Evolutionary conservation across 1,140 invertebrate genomes (phyloP).

Genomic region (Drosophila kurseongensis): DNA sequence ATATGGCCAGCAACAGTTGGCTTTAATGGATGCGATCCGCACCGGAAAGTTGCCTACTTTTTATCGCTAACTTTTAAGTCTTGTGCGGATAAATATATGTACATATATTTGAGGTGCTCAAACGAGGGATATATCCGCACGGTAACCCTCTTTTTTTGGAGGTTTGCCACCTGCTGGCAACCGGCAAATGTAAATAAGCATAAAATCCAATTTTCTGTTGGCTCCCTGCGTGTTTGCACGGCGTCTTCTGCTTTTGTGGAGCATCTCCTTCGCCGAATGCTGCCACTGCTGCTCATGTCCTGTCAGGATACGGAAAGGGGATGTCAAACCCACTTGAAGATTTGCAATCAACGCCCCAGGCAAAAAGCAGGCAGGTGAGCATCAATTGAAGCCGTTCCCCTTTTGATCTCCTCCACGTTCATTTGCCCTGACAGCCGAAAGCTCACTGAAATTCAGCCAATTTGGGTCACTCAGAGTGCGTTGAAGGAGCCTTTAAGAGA

Average conservation of each 20-base stretch:
- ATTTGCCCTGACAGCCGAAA: slow-evolving; percentile 52
- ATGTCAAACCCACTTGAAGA: slow-evolving; percentile 62
- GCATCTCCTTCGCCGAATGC: not conserved
- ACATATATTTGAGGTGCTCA: slow-evolving; percentile 16
- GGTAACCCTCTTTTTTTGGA: slow-evolving; percentile 28
- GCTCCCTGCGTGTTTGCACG: slow-evolving; percentile 49
- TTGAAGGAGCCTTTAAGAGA: slow-evolving; percentile 19
- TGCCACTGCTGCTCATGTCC: slow-evolving; percentile 24
- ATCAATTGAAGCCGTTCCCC: slow-evolving; percentile 68
- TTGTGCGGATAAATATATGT: slow-evolving; percentile 23
- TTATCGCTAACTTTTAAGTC: slow-evolving; percentile 17
- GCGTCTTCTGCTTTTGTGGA: slow-evolving; percentile 16
- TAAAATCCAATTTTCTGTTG: slow-evolving; percentile 71
- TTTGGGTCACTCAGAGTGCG: slow-evolving; percentile 22
- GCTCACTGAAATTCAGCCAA: slow-evolving; percentile 44
- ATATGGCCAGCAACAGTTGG: slow-evolving; percentile 50
- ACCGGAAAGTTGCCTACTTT: slow-evolving; percentile 40
- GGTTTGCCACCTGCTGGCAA: slow-evolving; percentile 28
- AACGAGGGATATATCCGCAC: slow-evolving; percentile 12
- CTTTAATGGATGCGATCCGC: slow-evolving; percentile 40
- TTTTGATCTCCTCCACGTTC: slow-evolving; percentile 66
- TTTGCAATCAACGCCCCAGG: slow-evolving; percentile 62
- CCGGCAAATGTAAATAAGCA: slow-evolving; percentile 71
- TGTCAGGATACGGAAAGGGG: slow-evolving; percentile 26
- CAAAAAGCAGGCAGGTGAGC: slow-evolving; percentile 50